Evolutionary conservation across 2,113 vertebrate species (phyloP), one percentile per base, ranked within the genome.

Genomic region (Atractosteus spatula): DNA sequence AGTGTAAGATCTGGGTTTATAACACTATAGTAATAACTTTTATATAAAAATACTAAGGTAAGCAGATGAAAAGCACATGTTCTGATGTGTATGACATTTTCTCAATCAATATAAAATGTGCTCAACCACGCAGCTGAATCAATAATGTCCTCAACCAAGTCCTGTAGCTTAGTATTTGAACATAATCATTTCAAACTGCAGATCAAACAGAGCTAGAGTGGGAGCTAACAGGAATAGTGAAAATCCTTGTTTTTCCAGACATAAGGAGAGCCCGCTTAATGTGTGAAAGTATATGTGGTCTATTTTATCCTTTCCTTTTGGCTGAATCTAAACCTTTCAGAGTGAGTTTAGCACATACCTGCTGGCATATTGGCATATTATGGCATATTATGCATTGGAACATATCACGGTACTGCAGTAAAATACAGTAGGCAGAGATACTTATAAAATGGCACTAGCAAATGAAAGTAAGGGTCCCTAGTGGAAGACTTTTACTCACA

Each of bases 91-190:
- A 63, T 62, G 56, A 43, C 43, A 70, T 74, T 62, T 70, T 55
- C 70, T 64, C 68, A 61, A 80, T 76, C 69, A 65, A 76, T 76
- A 62, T 42, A 51, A 8, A n/a, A 70, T 61, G 61, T 4, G 44
- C 74, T 69, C 70, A 47, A n/a, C 68, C 41, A 68, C 77, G 78
- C 66, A 17, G 69, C 47, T 41, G 63, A 77, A 72, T 79, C 73
- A 74, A 72, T 82, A 71, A 66, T 47, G n/a, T 8, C 63, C 16
- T 64, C 66, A 61, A 55, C 13, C 51, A 54, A 14, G 13, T 14
- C 44, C 47, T 16, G 12, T 45, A 71, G 56, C 69, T 41, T n/a
- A 3, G 45, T 17, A 17, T 69, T 80, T 74, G 65, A 71, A 76
- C 66, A 72, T 62, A 54, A 76, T 78, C 70, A 70, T 74, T 68